These are phyloP conservation scores for Oreochromis niloticus DNA, from an alignment of 2,113 vertebrate genomes.

Conservation along the genomic window DNA sequence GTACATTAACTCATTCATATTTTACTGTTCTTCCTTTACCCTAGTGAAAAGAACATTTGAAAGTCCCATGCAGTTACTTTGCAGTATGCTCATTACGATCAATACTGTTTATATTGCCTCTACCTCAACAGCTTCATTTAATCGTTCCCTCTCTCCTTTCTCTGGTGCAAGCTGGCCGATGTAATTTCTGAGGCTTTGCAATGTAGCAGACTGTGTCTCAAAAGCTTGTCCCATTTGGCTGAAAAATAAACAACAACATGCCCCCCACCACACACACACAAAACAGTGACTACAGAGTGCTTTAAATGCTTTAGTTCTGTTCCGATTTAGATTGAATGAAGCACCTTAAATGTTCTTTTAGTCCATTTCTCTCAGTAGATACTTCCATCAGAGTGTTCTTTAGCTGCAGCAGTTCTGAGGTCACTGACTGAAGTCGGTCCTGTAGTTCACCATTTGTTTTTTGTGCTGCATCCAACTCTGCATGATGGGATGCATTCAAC, in stretches of 20 bases:
- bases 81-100: constrained; percentile 31
- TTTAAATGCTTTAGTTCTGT: background rate
- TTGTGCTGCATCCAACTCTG: constrained; percentile 33
- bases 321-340: background rate
- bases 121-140: constrained; percentile 66
- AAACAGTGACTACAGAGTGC: background rate
- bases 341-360: constrained; percentile 70
- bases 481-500: constrained; percentile 37
- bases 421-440: constrained; percentile 41
- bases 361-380: constrained; percentile 58
- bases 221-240: constrained; percentile 64
- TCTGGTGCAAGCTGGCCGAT: constrained; percentile 66
- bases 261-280: background rate
- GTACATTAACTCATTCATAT: background rate
- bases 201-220: constrained; percentile 64
- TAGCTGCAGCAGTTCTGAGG: constrained; percentile 59
- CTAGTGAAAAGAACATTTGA: background rate
- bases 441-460: constrained; percentile 51
- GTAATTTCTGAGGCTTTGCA: constrained; percentile 74
- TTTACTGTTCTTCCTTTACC: background rate
- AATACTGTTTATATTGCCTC: constrained; percentile 27
- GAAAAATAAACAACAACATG: constrained; percentile 34
- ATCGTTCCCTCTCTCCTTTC: constrained; percentile 59
- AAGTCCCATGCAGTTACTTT: background rate
- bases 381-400: constrained; percentile 46